Percentiles rank a stretch among this genome's conserved stretches.
Conservation (phyloP, 2,797 vertebrate genomes). For the Chromis chromis region DNA sequence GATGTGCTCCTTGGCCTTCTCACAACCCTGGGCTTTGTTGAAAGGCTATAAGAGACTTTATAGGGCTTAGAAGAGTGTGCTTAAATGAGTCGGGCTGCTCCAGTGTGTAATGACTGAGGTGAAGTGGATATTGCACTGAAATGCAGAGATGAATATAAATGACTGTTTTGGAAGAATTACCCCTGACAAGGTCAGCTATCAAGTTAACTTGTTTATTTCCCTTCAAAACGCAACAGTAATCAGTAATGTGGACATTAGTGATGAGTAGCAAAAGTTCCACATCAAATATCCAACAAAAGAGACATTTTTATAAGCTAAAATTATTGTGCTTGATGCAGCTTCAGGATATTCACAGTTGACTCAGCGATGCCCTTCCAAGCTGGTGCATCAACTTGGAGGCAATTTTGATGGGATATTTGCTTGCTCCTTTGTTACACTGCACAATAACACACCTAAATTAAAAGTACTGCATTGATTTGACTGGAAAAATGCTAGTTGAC, state of each 20-base stretch:
- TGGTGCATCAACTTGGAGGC: neutral
- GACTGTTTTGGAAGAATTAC: slow-evolving; percentile 48
- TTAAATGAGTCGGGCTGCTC: slow-evolving; percentile 56
- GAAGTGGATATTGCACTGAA: slow-evolving; percentile 64
- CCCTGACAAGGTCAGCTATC: slow-evolving; percentile 46
- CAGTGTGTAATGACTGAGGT: slow-evolving; percentile 63
- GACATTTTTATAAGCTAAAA: slow-evolving; percentile 19
- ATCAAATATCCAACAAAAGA: slow-evolving; percentile 8
- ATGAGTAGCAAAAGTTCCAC: neutral
- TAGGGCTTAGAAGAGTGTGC: slow-evolving; percentile 58
- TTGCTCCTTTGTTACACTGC: too few species aligned
- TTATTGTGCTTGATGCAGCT: slow-evolving; percentile 19
- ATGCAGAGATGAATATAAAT: slow-evolving; percentile 59
- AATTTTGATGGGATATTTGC: neutral
- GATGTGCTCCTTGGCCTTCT: slow-evolving; percentile 64
- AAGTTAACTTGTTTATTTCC: slow-evolving; percentile 52
- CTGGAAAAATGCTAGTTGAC: neutral
- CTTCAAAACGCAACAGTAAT: slow-evolving; percentile 26
- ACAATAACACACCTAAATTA: too few species aligned
- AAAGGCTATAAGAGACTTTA: slow-evolving; percentile 65
- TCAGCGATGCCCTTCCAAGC: neutral
- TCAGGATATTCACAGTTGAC: neutral
- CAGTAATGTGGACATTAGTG: neutral
- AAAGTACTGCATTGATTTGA: too few species aligned
- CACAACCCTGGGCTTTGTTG: slow-evolving; percentile 70